Conservation (phyloP, 2,113 vertebrate genomes). For the Xenotilapia leptura region DNA sequence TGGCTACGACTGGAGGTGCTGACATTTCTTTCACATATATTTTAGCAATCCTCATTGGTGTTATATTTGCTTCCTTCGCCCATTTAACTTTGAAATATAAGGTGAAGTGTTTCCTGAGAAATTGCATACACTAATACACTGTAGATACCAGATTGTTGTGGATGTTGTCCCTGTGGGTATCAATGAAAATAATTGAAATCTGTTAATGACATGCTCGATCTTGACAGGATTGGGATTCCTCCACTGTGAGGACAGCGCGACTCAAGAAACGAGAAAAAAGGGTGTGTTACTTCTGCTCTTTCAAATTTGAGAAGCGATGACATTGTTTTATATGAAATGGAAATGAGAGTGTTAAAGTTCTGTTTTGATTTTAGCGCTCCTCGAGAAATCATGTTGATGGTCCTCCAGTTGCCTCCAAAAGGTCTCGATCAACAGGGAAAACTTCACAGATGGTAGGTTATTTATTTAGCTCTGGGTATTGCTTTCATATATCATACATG, state of each 20-base stretch:
- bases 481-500: not conserved
- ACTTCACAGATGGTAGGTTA: constrained; percentile 75
- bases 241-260: constrained; percentile 79
- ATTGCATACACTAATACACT: not conserved
- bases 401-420: constrained; percentile 80
- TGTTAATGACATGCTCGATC: not conserved
- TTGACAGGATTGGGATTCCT: constrained; percentile 92
- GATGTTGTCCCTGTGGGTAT: not conserved
- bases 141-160: not conserved
- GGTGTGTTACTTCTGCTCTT: constrained; percentile 61
- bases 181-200: not conserved
- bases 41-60: not conserved
- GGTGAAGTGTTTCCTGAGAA: not conserved
- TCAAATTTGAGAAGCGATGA: not conserved
- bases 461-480: not conserved
- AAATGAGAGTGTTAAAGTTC: not conserved
- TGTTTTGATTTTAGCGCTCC: constrained; percentile 76
- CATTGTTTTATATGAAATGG: not conserved
- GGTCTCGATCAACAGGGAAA: constrained; percentile 81
- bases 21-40: not conserved
- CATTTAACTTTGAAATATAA: not conserved
- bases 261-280: constrained; percentile 92
- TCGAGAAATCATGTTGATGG: constrained; percentile 85
- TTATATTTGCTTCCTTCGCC: not conserved
- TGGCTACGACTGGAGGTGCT: not conserved